phyloP scores from a whole-genome alignment of 2,113 vertebrate genomes.

The Pterocles gutturalis region DNA sequence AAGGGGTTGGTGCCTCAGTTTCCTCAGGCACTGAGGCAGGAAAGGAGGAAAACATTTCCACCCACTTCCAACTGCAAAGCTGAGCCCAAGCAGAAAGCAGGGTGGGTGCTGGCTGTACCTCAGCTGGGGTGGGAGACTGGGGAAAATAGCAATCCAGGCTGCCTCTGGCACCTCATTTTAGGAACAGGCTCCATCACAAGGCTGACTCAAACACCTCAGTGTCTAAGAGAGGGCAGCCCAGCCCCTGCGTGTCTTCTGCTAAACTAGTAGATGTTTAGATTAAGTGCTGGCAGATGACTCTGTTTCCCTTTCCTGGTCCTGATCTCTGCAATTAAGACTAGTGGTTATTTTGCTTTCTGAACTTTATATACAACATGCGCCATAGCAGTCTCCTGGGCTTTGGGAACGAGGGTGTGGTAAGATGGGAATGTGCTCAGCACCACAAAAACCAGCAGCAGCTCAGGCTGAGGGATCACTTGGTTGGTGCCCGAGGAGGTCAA shows the following conservation, averaged over 20 bases:
- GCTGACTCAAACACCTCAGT: neutral
- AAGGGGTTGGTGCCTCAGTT: neutral
- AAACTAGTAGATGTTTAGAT: slow-evolving; percentile 16
- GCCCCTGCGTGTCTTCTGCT: neutral
- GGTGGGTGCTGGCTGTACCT: neutral
- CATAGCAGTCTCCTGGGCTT: neutral
- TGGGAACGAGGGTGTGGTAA: neutral
- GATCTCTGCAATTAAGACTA: neutral
- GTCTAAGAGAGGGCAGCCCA: neutral
- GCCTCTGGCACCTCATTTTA: neutral
- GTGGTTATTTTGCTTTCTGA: slow-evolving; percentile 25
- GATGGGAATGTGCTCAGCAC: neutral
- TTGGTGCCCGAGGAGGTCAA: accelerated
- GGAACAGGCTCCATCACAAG: neutral
- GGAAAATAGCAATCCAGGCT: neutral
- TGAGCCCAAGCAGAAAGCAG: neutral
- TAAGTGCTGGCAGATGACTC: neutral
- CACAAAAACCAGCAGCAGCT: neutral
- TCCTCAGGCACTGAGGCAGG: neutral
- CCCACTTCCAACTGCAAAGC: neutral
- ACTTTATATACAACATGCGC: neutral
- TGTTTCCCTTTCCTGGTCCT: slow-evolving; percentile 1
- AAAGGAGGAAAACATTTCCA: neutral
- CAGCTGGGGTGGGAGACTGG: no score
- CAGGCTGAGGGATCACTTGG: neutral